Conservation (phyloP, 1,140 invertebrate species). For the Phymastichus coffea region DNA sequence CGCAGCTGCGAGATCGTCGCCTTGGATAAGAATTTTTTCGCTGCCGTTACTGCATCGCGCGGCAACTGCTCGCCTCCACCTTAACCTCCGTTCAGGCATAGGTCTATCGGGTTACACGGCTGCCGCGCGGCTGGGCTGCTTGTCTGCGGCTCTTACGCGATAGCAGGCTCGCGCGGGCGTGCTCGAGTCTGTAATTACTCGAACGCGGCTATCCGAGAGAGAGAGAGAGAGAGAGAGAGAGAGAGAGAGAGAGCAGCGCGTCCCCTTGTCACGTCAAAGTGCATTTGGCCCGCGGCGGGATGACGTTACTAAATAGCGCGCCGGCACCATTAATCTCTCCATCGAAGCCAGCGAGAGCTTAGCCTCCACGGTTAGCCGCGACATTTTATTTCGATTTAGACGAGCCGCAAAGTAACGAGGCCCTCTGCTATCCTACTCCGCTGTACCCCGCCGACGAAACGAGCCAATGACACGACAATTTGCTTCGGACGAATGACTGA, state of each 20-base stretch:
- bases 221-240: too few species aligned
- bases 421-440: background rate
- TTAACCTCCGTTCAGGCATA: too few species aligned
- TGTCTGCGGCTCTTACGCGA: background rate
- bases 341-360: too few species aligned
- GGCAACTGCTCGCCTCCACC: too few species aligned
- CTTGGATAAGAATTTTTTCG: too few species aligned
- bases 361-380: constrained; percentile 16
- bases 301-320: constrained; percentile 23
- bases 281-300: constrained; percentile 14
- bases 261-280: constrained; percentile 15
- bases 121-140: too few species aligned
- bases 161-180: background rate
- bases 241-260: constrained; percentile 10
- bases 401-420: constrained; percentile 18
- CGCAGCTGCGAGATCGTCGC: too few species aligned
- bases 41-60: too few species aligned
- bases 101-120: too few species aligned
- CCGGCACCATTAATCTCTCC: constrained; percentile 27
- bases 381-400: constrained; percentile 30
- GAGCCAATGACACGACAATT: constrained; percentile 33
- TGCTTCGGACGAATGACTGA: constrained; percentile 29
- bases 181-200: constrained; percentile 20
- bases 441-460: background rate
- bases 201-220: too few species aligned